Evolutionary conservation across 2,888 invertebrate genomes (phyloP).

Genomic region (Fabriciana adippe): DNA sequence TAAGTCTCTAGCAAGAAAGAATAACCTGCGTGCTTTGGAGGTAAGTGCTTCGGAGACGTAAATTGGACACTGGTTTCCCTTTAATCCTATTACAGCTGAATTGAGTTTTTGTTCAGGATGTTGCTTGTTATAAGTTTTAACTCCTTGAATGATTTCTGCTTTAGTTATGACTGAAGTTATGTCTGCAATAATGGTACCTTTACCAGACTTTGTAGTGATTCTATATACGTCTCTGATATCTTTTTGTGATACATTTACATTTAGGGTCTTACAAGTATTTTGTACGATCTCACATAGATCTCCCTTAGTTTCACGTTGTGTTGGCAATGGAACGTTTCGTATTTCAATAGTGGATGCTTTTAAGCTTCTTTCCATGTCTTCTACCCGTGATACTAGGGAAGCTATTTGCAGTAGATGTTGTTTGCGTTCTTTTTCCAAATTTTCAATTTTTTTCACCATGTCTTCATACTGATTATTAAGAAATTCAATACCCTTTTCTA

Average conservation of each 20-base stretch:
- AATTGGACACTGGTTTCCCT: neutral
- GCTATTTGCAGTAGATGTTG: neutral
- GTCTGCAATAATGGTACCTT: neutral
- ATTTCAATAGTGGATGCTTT: neutral
- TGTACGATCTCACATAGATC: no score
- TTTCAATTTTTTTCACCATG: neutral
- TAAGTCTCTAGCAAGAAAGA: neutral
- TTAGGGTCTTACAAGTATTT: no score
- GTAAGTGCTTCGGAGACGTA: neutral
- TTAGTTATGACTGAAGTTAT: neutral
- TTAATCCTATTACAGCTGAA: neutral
- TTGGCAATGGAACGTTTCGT: neutral
- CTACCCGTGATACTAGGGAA: neutral
- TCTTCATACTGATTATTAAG: neutral
- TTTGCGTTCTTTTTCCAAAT: neutral
- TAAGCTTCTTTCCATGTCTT: neutral
- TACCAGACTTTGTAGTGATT: neutral
- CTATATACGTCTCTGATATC: neutral
- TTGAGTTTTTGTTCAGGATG: neutral
- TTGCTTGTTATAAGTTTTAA: neutral
- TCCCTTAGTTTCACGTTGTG: neutral
- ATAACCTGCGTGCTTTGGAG: neutral
- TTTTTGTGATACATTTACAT: no score
- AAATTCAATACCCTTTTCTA: neutral
- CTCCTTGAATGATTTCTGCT: neutral